Evolutionary conservation across 2,888 invertebrate species (phyloP), one percentile per base, ranked within the genome.

Genomic region (Erebia aethiops): DNA sequence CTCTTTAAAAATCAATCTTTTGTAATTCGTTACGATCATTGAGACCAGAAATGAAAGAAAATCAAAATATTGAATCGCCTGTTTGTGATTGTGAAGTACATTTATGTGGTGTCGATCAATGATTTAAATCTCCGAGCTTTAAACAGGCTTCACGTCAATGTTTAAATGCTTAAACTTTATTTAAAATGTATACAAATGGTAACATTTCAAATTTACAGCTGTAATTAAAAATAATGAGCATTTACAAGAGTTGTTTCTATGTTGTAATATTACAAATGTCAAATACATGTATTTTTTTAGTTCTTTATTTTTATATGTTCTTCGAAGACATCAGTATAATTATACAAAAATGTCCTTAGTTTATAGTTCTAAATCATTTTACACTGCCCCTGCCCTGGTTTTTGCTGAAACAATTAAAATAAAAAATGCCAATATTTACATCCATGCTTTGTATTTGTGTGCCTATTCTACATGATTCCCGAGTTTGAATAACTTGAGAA

Each of bases 381-480:
- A 88, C 79, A 85, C 85, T 84, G 82, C 84, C 76, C 87, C 83
- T 26, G 56, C 54, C 54, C 9, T 54, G 84, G 79, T 78, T 81
- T 88, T 90, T 87, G 91, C 92, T 92, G 92, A 92, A 93, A 92
- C 91, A 93, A 92, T 87, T 82, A 84, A 88, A 86, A 87, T 81
- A 74, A 61, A 35, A 78, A 84, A 80, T 83, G 82, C 85, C 81
- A 85, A 82, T 83, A 78, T 83, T 81, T 76, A 79, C 75, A 75
- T 71, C 35, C 26, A 26, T 69, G 64, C 49, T 49, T 57, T 51
- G 11, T 43, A 11, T 65, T 56, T 18, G 10, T 68, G 54, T 67
- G 16, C 18, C n/a, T 51, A 26, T 58, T 18, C 49, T 63, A 11
- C 10, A 57, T 21, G 13, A n/a, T 41, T 13, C 1, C 16, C 14